These are phyloP conservation scores for Pseudonaja textilis DNA, from an alignment of 2,113 vertebrate species.

Conservation along the genomic window DNA sequence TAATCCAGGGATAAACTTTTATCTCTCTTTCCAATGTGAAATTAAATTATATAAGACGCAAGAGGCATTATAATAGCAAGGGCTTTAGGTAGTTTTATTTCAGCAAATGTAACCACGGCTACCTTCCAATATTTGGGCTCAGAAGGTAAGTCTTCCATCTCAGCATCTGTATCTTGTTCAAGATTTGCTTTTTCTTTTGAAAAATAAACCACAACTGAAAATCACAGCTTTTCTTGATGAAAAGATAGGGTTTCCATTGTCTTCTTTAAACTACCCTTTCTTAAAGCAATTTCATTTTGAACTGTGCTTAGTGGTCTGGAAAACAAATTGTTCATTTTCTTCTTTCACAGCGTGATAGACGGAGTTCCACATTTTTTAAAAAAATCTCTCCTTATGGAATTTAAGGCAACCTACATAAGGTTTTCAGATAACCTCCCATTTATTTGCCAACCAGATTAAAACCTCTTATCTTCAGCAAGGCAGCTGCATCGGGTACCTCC, in stretches of 20 bases:
- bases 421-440: neutral
- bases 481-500: neutral
- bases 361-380: neutral
- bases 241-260: neutral
- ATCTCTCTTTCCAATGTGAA: neutral
- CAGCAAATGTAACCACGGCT: neutral
- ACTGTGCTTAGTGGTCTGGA: neutral
- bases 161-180: neutral
- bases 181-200: neutral
- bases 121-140: neutral
- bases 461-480: neutral
- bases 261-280: neutral
- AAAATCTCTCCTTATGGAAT: neutral
- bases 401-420: neutral
- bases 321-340: neutral
- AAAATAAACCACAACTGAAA: neutral
- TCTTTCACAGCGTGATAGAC: neutral
- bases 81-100: neutral
- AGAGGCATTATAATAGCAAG: neutral
- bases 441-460: neutral
- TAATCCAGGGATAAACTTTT: neutral
- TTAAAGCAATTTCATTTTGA: slow-evolving; percentile 2
- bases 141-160: neutral
- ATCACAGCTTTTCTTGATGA: neutral
- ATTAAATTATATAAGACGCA: neutral